Evolutionary conservation across 2,888 invertebrate species (phyloP), one percentile per base, ranked within the genome.

Genomic region (Diachrysia chrysitis): DNA sequence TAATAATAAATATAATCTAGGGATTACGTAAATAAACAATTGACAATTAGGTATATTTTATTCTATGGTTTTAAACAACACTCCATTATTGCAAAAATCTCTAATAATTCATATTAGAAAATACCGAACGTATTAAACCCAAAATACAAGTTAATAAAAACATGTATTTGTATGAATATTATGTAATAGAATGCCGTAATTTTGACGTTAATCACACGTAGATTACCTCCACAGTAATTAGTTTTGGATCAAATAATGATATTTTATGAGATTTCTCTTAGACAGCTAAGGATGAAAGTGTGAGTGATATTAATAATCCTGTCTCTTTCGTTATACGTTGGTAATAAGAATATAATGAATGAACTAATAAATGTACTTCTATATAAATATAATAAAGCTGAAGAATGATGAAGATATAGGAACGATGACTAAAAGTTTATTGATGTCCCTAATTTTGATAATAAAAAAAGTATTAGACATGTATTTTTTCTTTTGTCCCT

Each of bases 181-280:
- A 16, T 42, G 5, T 42, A n/a, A 42, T 42, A 42, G n/a, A n/a
- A 42, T 6, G 42, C n/a, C 42, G n/a, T 42, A n/a, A 42, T 42
- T 42, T n/a, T 16, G n/a, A 6, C 42, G 42, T 42, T 42, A 42
- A 42, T 51, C 48, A 51, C 21, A 17, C 21, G 16, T 21, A 10
- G 19, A 19, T 51, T 51, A 51, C 48, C 17, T 19, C 7, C 46
- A 17, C 10, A 19, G 19, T 51, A 51, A 51, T 51, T 51, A 51
- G 48, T 51, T 51, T 21, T 10, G 48, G 48, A 51, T 51, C 48
- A 51, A 51, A 51, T 51, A 21, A 51, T 51, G 21, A 51, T 51
- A 51, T 51, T 51, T 51, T 51, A 51, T 51, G 48, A 51, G 48
- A 19, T 42, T 51, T 51, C 48, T 51, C 46, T 19, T 19, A 10